Base-by-base conservation (phyloP, 2,888 invertebrate species). In the Tenthredo amoena region DNA sequence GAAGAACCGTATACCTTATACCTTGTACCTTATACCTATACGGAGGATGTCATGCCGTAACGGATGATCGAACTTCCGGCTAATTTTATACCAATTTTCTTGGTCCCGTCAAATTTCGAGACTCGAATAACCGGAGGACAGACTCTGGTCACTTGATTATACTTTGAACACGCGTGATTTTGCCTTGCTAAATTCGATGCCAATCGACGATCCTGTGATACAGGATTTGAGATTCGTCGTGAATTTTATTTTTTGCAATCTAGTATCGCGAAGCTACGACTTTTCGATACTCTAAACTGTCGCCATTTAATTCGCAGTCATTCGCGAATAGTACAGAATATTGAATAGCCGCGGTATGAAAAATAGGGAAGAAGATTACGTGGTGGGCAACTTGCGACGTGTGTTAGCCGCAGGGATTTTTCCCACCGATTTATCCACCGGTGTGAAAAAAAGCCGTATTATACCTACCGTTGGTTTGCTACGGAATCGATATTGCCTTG, bases 401-500 rank as follows among this genome's bases (percentile, higher is more conserved):
- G 26, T 68, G 18, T 68, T 18, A 68, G 4, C 68, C 4, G 5
- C 68, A 18, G 34, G 31, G 15, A 12, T 34, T 62, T 37, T 62
- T 7, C 55, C 7, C n/a, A 55, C 4, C 55, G 43, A 0, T 55
- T n/a, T 62, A n/a, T 21, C 31, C 65, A 31, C 26, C 65, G 7
- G 65, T 26, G 65, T 65, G 31, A 68, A 68, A 31, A 31, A 43
- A 3, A 40, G 10, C 5, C 10, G 10, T 72, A 18, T 40, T 12
- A 21, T 74, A 77, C 77, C 77, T 9, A 77, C 77, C 55, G 50
- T 55, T 10, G 77, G 72, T 74, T 74, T 43, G 21, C 55, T 18
- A 5, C 6, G 18, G 1, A 55, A 68, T 55, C 55, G 77, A 77
- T 55, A 31, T 50, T 15, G 5, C 55, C 12, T 77, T 34, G 34